Evolutionary conservation across 2,888 invertebrate genomes (phyloP), one percentile per base, ranked within the genome.

Genomic region (Cylindroiulus punctatus): DNA sequence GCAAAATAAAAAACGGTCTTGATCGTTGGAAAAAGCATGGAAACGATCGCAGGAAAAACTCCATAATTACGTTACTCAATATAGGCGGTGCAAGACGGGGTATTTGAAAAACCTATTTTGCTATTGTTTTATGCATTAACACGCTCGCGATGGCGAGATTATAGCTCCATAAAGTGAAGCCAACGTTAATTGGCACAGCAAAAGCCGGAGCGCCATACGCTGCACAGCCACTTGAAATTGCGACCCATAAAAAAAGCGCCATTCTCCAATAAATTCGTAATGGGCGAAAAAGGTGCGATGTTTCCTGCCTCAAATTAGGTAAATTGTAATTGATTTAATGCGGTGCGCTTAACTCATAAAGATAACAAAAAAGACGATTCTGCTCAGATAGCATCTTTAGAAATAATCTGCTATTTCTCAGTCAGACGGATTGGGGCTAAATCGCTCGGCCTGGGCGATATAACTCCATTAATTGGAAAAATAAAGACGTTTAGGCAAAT

Each of bases 61-160:
- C n/a, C 44, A 44, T 83, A 83, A 83, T 83, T 36, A 83, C 44
- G 83, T 83, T 36, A 40, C 40, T 83, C 40, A 83, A 83, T 44
- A 44, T 83, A 40, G n/a, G 22, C n/a, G 36, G 22, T 19, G 40
- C 40, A 30, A 76, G 22, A 22, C 3, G 40, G 32, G 36, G 83
- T 40, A 40, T 83, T 83, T 83, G 83, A 83, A 83, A 83, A 83
- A 83, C 22, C 40, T 83, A 83, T 83, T 83, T 83, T 36, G 83
- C 83, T 83, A 40, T 83, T 83, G 83, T 83, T 83, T 83, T 83
- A 83, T 83, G 83, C 83, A 83, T 83, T 83, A 83, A 83, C 83
- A 83, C 22, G 42, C 40, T 19, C 19, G 14, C 40, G 26, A 83
- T 83, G 42, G 83, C 44, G 40, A 83, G 40, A 83, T 83, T 83